phyloP scores from a whole-genome alignment of 35 echinoderm and acorn worm genomes.

The Stichopus chloronotus region DNA sequence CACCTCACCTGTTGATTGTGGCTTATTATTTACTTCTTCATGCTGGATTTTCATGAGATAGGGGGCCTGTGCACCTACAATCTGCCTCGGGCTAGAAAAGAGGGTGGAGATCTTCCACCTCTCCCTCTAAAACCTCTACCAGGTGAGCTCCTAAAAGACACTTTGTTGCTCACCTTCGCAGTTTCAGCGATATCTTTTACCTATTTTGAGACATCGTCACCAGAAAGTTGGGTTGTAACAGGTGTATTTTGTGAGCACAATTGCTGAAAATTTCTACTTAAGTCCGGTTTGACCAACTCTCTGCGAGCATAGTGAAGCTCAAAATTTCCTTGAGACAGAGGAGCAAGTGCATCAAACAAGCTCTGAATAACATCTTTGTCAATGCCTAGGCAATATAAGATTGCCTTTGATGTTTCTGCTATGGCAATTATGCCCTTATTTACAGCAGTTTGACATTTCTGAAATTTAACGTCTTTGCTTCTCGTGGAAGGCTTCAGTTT shows the following conservation, averaged over 20 bases:
- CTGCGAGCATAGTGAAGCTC: not conserved
- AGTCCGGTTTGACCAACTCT: constrained; percentile 39
- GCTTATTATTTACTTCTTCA: not conserved
- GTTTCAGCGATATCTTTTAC: constrained; percentile 19
- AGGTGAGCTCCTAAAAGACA: too few relatives aligned
- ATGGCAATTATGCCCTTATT: constrained; percentile 36
- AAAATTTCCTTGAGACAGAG: not conserved
- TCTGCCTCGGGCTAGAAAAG: too few relatives aligned
- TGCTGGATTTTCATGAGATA: not conserved
- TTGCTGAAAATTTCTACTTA: not conserved
- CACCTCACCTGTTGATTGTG: not conserved
- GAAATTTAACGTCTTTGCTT: constrained; percentile 41
- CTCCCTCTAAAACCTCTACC: too few relatives aligned
- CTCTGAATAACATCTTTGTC: not conserved
- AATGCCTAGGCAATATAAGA: not conserved
- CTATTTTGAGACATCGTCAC: too few relatives aligned
- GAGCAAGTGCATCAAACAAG: constrained; percentile 32
- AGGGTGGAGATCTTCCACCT: too few relatives aligned
- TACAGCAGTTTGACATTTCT: constrained; percentile 3
- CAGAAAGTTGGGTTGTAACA: constrained; percentile 16
- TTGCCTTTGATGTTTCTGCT: not conserved
- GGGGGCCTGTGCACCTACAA: not conserved
- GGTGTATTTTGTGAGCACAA: too few relatives aligned
- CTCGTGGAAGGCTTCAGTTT: too few relatives aligned
- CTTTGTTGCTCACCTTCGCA: constrained; percentile 21